Conservation (phyloP, 2,113 vertebrate species). For the Oncorhynchus nerka region DNA sequence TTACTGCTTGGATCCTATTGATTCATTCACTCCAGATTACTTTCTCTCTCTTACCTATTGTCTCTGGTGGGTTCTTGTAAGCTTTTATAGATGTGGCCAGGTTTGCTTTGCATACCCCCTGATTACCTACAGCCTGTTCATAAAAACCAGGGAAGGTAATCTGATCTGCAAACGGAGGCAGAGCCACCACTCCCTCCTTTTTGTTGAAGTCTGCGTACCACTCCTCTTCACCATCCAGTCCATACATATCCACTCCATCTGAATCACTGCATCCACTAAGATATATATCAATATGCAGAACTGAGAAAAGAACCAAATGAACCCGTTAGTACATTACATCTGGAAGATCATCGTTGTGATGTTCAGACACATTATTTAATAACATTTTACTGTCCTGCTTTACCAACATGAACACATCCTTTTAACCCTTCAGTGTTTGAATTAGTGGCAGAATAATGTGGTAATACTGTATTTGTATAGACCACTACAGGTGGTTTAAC, state of each 20-base stretch:
- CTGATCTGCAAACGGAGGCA: slow-evolving; percentile 28
- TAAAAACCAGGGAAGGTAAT: fast-evolving
- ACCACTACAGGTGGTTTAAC: too few species aligned
- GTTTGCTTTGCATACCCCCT: neutral
- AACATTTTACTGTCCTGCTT: neutral
- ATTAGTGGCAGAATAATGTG: too few species aligned
- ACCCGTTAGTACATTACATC: too few species aligned
- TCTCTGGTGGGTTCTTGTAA: slow-evolving; percentile 1
- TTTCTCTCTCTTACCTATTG: slow-evolving; percentile 29
- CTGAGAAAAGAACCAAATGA: slow-evolving; percentile 5
- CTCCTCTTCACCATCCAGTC: slow-evolving; percentile 25
- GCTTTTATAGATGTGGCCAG: fast-evolving
- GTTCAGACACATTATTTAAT: neutral
- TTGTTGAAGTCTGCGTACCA: slow-evolving; percentile 29
- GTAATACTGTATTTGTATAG: too few species aligned
- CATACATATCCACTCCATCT: neutral
- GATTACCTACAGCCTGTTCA: fast-evolving
- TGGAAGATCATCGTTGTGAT: neutral
- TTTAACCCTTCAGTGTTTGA: too few species aligned
- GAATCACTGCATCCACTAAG: neutral
- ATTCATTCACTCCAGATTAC: neutral
- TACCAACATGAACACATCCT: neutral
- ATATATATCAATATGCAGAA: neutral
- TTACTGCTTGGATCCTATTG: neutral
- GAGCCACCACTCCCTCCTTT: neutral